Evolutionary conservation across 1,140 invertebrate species (phyloP), one percentile per base, ranked within the genome.

Genomic region (Spodoptera litura): DNA sequence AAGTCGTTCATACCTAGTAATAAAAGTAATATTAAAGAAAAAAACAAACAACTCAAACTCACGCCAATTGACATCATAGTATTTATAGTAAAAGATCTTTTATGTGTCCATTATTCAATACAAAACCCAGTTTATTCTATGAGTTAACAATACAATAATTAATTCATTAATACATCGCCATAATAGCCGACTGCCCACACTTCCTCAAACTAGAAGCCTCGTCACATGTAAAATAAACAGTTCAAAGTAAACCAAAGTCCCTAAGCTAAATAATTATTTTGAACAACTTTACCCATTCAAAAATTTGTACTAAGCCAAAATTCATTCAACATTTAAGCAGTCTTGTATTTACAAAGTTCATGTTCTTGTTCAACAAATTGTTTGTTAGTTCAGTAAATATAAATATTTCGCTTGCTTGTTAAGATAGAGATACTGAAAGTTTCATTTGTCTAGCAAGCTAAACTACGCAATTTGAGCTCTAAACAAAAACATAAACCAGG

Each of bases 281-380:
- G 12, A 38, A 13, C 44, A 71, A 71, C 52, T 71, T 71, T 13
- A 6, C 31, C 68, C 68, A 71, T 71, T 71, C 68, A 59, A 59
- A 44, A 59, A 59, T 59, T 31, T 59, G n/a, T 49, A 27, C n/a
- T 51, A 13, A 62, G 38, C 59, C 13, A 64, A 66, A 73, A 71
- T 73, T 49, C 55, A 73, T 73, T 73, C 35, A 59, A 59, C 71
- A 59, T 59, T 44, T 59, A 59, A 52, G n/a, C 56, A 49, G n/a
- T 3, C 55, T 73, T 51, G 71, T 59, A 73, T 73, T 73, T 73
- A 73, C 56, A 59, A 73, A 73, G 71, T 73, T 61, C 56, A 73
- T 55, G 59, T 73, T 73, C 53, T 73, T 59, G 35, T 73, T 58
- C 38, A 64, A 53, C 73, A 64, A 75, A 35, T 61, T 75, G 59